phyloP scores from a whole-genome alignment of 2,888 invertebrate species.

The Leptarthrus brevirostris region DNA sequence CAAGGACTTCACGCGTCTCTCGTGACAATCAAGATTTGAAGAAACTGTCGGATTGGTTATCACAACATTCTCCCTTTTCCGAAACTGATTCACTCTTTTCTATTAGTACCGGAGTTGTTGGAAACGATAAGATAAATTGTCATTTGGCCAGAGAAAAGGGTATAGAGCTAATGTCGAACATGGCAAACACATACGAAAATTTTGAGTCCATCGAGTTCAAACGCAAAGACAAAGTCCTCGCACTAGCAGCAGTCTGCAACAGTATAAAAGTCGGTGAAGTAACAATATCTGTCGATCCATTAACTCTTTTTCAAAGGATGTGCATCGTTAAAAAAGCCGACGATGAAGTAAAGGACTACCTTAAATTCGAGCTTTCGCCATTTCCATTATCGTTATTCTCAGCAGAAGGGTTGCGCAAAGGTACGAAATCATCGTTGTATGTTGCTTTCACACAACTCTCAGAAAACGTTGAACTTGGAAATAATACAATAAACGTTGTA shows the following conservation, averaged over 20 bases:
- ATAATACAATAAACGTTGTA: neutral
- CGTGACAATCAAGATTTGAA: neutral
- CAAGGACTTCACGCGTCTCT: neutral
- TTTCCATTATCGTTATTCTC: neutral
- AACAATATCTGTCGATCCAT: neutral
- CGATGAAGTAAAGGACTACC: neutral
- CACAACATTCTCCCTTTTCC: neutral
- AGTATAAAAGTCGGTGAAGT: neutral
- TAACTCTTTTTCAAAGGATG: neutral
- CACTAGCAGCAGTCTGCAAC: neutral
- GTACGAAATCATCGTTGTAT: neutral
- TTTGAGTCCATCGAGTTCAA: neutral
- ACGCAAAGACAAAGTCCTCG: neutral
- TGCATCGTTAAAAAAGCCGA: neutral
- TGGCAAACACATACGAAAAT: neutral
- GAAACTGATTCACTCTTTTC: neutral
- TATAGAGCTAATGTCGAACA: neutral
- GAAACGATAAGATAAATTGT: neutral
- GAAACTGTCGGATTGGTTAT: neutral
- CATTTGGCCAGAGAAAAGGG: neutral
- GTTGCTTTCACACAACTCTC: neutral
- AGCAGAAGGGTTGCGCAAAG: neutral
- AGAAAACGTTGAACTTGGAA: neutral
- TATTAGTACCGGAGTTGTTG: neutral
- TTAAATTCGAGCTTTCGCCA: neutral